phyloP scores from a whole-genome alignment of 2,888 invertebrate species.

The Drosophila subsilvestris region DNA sequence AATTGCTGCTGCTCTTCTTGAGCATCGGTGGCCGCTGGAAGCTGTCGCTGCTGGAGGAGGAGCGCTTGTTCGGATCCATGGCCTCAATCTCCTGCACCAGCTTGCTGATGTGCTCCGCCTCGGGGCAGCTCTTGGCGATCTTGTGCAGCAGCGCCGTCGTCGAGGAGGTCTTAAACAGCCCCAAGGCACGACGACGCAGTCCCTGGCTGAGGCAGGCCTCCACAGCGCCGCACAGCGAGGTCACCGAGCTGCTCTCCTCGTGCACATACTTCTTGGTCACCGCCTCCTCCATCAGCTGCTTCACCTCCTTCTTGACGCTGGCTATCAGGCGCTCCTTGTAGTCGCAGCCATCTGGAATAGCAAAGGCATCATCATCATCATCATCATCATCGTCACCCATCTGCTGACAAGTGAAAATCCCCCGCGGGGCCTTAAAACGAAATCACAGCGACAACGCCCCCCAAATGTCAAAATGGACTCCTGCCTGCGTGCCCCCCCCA shows the following conservation, averaged over 20 bases:
- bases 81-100: slow-evolving; percentile 91
- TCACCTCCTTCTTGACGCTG: slow-evolving; percentile 95
- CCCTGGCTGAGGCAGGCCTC: slow-evolving; percentile 94
- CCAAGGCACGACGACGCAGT: slow-evolving; percentile 88
- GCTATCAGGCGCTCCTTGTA: slow-evolving; percentile 91
- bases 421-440: slow-evolving; percentile 61
- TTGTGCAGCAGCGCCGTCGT: slow-evolving; percentile 96
- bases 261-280: slow-evolving; percentile 96
- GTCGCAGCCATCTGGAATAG: slow-evolving; percentile 83
- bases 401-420: slow-evolving; percentile 31
- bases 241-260: slow-evolving; percentile 96
- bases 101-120: slow-evolving; percentile 91
- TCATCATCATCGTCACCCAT: background rate
- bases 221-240: slow-evolving; percentile 94
- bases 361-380: background rate
- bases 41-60: slow-evolving; percentile 88
- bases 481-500: background rate
- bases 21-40: slow-evolving; percentile 88
- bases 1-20: slow-evolving; percentile 87
- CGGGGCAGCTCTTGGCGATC: slow-evolving; percentile 91
- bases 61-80: slow-evolving; percentile 86
- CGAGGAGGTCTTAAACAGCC: slow-evolving; percentile 96
- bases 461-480: background rate
- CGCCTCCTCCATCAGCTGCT: slow-evolving; percentile 98
- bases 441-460: slow-evolving; percentile 57